Conservation (phyloP, 2,888 invertebrate species). For the Acanthopleura granulata region DNA sequence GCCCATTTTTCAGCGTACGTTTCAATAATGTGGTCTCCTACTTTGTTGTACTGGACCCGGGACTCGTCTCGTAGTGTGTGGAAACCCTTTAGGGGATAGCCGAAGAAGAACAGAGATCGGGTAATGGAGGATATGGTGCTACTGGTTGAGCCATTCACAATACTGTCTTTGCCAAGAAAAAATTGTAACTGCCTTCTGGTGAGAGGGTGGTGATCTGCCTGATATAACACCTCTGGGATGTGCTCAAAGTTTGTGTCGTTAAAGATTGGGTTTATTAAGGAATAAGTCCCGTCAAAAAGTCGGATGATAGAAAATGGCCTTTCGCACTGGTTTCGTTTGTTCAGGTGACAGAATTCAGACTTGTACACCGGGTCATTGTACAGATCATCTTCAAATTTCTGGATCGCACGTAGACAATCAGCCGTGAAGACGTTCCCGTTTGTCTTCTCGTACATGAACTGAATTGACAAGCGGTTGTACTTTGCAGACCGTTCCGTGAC, state of each 20-base stretch:
- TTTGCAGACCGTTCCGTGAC: neutral
- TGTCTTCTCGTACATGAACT: constrained; percentile 5
- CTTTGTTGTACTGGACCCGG: neutral
- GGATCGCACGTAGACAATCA: neutral
- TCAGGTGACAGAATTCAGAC: constrained; percentile 8
- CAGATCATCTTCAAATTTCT: constrained; percentile 20
- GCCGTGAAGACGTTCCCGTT: constrained; percentile 20
- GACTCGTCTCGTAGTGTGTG: neutral
- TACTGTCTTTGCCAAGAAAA: constrained; percentile 21
- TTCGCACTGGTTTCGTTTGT: neutral
- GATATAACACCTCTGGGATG: constrained; percentile 9
- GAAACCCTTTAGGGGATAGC: constrained; percentile 17
- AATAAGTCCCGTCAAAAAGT: constrained; percentile 27
- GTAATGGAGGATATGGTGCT: constrained; percentile 11
- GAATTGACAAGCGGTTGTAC: neutral
- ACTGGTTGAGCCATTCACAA: neutral
- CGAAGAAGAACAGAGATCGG: constrained; percentile 5
- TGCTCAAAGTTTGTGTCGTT: constrained; percentile 25
- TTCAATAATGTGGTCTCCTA: neutral
- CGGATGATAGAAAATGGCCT: constrained; percentile 22
- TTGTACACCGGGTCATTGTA: constrained; percentile 15
- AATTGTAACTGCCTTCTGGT: constrained; percentile 19
- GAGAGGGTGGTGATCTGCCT: constrained; percentile 6
- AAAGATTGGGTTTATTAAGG: neutral
- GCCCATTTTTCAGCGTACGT: constrained; percentile 7